phyloP scores from a whole-genome alignment of 1,140 invertebrate genomes.

The roundworm (Caenorhabditis elegans) region WBcel235 BX284602.5:1492501-1493000 shows the following conservation, averaged over 20 bases:
- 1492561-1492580: no score
- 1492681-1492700: conserved; percentile 93
- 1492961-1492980: no score
- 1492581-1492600: no score
- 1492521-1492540: no score
- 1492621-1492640: conserved; percentile 74
- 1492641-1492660: conserved; percentile 88
- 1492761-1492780: conserved; percentile 76
- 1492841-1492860: conserved; percentile 94
- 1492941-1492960: no score
- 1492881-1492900: conserved; percentile 87
- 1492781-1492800: conserved; percentile 84
- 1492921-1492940: background rate
- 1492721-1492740: conserved; percentile 80
- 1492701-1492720: conserved; percentile 96
- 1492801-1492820: conserved; percentile 34
- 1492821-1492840: conserved; percentile 67
- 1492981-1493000: no score
- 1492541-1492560: no score
- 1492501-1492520: no score
- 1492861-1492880: conserved; percentile 97
- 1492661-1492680: conserved; percentile 84
- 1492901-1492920: conserved; percentile 81
- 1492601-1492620: conserved; percentile 34
- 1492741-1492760: conserved; percentile 70